Percentiles rank a stretch among this genome's conserved stretches.
These are phyloP conservation scores for Drosophila tristis DNA, from an alignment of 1,140 invertebrate genomes.

Conservation along the genomic window DNA sequence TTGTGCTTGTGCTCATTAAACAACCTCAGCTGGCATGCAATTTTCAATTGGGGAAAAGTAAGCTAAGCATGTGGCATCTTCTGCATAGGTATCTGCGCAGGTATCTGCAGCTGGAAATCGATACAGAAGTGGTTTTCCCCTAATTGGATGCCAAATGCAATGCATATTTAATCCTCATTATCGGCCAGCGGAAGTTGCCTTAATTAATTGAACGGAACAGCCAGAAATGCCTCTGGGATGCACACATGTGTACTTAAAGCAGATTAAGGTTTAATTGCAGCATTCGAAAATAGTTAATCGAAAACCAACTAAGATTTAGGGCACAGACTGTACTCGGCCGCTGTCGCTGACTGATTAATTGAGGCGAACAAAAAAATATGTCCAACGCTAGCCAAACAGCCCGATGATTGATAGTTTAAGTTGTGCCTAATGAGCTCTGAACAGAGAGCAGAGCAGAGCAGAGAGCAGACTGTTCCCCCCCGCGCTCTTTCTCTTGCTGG, in stretches of 20 bases:
- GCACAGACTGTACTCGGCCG: too few relatives aligned
- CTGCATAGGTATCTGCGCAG: too few relatives aligned
- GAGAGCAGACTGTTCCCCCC: conserved; percentile 1
- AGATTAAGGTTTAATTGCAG: too few relatives aligned
- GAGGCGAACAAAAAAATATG: conserved; percentile 44
- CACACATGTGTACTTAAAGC: too few relatives aligned
- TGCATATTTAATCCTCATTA: conserved; percentile 9
- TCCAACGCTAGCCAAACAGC: conserved; percentile 31
- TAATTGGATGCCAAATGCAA: too few relatives aligned
- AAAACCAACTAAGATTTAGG: too few relatives aligned
- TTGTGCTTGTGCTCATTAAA: conserved; percentile 12
- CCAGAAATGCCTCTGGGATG: too few relatives aligned
- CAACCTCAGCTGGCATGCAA: background rate
- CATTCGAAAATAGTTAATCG: too few relatives aligned
- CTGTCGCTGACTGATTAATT: conserved; percentile 67
- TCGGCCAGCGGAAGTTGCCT: background rate
- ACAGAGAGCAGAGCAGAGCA: too few relatives aligned
- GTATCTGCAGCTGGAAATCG: conserved; percentile 1
- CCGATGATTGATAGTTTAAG: conserved; percentile 70
- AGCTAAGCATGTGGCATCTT: background rate
- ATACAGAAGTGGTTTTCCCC: too few relatives aligned
- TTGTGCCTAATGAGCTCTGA: conserved; percentile 60
- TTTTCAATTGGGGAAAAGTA: background rate
- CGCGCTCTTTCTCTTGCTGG: background rate
- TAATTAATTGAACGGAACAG: conserved; percentile 3